A percentile compares a stretch with the other conserved stretches of the same genome.
These are phyloP conservation scores for Albula goreensis DNA, from an alignment of 2,113 vertebrate genomes.

Conservation along the genomic window DNA sequence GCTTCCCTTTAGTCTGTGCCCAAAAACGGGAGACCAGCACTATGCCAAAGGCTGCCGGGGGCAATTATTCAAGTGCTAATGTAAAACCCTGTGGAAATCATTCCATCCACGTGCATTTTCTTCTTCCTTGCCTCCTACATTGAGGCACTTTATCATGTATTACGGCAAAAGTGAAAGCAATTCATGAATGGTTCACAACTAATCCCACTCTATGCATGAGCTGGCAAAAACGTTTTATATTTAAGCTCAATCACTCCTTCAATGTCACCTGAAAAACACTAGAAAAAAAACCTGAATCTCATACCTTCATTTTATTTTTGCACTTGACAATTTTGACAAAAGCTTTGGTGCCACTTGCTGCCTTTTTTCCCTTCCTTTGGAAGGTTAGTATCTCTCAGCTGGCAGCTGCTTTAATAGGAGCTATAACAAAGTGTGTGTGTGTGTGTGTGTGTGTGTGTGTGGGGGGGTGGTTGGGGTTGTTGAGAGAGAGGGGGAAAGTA, in stretches of 20 bases:
- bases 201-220: neutral
- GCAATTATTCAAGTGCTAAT: conserved; percentile 31
- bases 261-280: neutral
- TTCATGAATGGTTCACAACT: neutral
- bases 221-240: neutral
- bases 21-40: neutral
- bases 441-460: neutral
- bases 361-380: neutral
- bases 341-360: neutral
- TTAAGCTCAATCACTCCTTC: neutral
- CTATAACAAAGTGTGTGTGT: neutral
- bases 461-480: neutral
- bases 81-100: conserved; percentile 9
- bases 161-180: neutral
- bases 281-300: neutral
- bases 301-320: neutral
- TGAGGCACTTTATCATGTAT: neutral
- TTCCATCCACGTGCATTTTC: neutral
- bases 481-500: no score
- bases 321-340: conserved; percentile 14
- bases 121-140: neutral
- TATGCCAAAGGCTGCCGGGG: neutral
- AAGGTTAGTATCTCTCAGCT: neutral
- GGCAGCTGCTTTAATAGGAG: neutral
- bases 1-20: neutral